These are phyloP conservation scores for Syrphus vitripennis DNA, from an alignment of 2,888 invertebrate species.

Conservation along the genomic window DNA sequence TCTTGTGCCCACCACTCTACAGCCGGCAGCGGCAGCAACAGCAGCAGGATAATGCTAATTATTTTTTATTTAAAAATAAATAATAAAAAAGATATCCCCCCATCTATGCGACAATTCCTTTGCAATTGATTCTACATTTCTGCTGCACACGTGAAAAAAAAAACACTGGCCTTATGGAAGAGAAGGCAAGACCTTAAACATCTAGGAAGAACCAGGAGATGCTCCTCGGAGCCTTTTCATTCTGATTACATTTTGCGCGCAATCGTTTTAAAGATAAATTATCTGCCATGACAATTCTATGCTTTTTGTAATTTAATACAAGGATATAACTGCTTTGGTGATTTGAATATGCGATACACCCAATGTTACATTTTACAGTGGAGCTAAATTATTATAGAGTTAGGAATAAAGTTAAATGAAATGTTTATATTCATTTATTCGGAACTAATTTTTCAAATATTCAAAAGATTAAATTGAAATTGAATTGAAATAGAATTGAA, in stretches of 20 bases:
- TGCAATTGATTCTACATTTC: conserved; percentile 12
- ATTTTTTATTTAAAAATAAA: conserved; percentile 46
- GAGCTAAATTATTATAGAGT: background rate
- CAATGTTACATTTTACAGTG: conserved; percentile 3
- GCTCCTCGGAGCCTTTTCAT: conserved; percentile 24
- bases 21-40: background rate
- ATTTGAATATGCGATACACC: conserved; percentile 50
- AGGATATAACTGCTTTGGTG: conserved; percentile 59
- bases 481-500: too few species aligned
- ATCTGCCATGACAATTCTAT: conserved; percentile 63
- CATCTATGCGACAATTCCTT: conserved; percentile 43
- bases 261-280: conserved; percentile 60
- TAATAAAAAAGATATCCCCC: background rate
- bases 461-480: too few species aligned
- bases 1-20: background rate
- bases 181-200: background rate
- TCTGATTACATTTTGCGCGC: conserved; percentile 49
- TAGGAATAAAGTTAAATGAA: background rate
- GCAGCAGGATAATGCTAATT: conserved; percentile 42
- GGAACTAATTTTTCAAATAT: too few species aligned
- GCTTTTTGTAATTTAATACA: conserved; percentile 65
- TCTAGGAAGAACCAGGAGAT: background rate
- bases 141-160: background rate
- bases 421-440: too few species aligned
- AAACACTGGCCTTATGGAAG: background rate